These are phyloP conservation scores for Brachyhypopomus gauderio DNA, from an alignment of 2,113 vertebrate species.

Conservation along the genomic window DNA sequence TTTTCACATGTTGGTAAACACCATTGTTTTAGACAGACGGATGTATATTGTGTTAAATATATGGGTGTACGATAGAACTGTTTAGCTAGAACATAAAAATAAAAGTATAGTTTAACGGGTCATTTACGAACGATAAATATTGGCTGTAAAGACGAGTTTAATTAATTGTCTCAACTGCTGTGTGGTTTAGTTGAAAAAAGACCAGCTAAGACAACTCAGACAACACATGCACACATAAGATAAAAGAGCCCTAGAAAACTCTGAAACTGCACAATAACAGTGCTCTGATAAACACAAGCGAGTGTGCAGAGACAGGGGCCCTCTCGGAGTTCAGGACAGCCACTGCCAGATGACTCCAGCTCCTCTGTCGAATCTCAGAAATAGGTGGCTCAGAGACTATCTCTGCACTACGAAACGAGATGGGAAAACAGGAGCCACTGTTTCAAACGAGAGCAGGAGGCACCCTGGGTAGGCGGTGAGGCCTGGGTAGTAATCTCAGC, in stretches of 20 bases:
- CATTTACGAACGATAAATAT: not conserved
- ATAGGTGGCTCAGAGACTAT: not conserved
- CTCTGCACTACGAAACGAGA: not conserved
- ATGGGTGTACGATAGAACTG: not conserved
- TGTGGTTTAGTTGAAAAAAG: not conserved
- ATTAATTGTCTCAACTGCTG: not conserved
- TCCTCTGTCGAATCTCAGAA: conserved; percentile 9
- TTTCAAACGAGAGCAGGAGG: conserved; percentile 18
- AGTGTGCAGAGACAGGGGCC: not conserved
- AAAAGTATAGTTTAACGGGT: not conserved
- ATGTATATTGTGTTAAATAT: not conserved
- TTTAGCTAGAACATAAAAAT: not conserved
- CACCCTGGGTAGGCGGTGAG: conserved; percentile 57
- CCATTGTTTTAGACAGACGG: not conserved
- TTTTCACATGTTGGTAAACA: not conserved
- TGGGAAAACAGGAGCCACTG: conserved; percentile 17
- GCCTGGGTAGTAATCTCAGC: conserved; percentile 77
- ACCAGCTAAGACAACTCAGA: not conserved
- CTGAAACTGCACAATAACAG: not conserved
- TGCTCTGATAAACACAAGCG: not conserved
- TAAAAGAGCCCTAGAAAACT: not conserved
- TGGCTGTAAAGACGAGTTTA: not conserved
- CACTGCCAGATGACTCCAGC: not conserved
- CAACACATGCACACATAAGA: not conserved
- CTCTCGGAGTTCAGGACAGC: not conserved